A percentile compares a stretch with the other conserved stretches of the same genome.
Evolutionary conservation across 2,113 vertebrate genomes (phyloP).

Genomic region (Pseudopipra pipra): DNA sequence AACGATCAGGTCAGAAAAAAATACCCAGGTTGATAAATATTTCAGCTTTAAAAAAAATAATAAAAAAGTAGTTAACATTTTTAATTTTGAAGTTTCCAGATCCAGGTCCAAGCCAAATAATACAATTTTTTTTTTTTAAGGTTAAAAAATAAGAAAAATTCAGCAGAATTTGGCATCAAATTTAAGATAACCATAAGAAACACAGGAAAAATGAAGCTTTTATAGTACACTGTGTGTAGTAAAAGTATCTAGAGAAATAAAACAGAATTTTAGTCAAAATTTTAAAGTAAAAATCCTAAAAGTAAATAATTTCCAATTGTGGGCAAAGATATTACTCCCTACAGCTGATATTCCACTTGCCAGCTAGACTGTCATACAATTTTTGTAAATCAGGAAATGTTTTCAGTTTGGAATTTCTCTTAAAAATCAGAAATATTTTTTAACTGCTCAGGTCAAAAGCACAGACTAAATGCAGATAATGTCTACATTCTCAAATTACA

Average conservation of each 20-base stretch:
- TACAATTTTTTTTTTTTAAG: not conserved
- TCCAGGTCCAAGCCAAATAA: not conserved
- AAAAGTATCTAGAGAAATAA: not conserved
- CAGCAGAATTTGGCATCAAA: not conserved
- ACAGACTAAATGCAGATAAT: not conserved
- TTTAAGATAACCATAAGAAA: not conserved
- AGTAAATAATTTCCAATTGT: not conserved
- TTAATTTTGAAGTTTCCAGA: not conserved
- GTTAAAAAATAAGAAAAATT: not conserved
- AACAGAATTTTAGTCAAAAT: not conserved
- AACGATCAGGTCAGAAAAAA: not conserved
- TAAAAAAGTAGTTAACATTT: not conserved
- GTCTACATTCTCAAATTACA: not conserved
- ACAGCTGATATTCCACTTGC: not conserved
- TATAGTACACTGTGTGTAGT: not conserved
- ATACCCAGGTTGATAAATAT: not conserved
- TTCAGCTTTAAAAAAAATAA: not conserved
- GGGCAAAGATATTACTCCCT: not conserved
- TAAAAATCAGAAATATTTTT: not conserved
- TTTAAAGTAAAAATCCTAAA: not conserved
- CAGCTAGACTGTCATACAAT: not conserved
- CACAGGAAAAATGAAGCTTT: accelerated
- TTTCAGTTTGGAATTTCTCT: not conserved
- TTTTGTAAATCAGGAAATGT: not conserved
- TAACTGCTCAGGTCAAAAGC: not conserved